Evolutionary conservation across 2,113 vertebrate species (phyloP).

Genomic region (Dermatemys mawii): DNA sequence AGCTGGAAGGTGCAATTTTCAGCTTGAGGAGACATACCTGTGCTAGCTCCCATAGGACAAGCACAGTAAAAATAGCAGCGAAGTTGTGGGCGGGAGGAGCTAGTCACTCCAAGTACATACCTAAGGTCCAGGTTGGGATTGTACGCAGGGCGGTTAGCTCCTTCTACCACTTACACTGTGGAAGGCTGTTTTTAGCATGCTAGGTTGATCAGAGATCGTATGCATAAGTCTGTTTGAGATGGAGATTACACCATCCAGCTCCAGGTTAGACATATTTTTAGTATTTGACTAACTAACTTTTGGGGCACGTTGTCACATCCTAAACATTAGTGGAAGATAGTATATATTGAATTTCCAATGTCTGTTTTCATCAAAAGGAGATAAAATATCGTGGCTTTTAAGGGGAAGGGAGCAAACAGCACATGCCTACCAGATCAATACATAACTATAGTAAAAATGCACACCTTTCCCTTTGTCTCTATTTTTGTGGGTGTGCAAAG

Average conservation of each 20-base stretch:
- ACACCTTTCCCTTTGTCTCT: background rate
- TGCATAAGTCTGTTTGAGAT: background rate
- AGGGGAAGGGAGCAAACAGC: background rate
- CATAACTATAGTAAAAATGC: background rate
- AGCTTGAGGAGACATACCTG: background rate
- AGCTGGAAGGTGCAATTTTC: background rate
- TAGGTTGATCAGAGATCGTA: background rate
- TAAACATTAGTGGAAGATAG: background rate
- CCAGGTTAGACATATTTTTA: background rate
- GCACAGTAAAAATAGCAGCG: background rate
- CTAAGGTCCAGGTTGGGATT: too few relatives aligned
- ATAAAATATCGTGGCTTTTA: background rate
- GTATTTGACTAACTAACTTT: background rate
- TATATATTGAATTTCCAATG: background rate
- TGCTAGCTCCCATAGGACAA: background rate
- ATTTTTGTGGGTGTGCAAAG: accelerated
- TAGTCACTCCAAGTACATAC: background rate
- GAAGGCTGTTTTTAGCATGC: background rate
- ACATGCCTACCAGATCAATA: background rate
- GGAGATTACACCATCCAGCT: background rate
- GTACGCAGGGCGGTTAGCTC: background rate
- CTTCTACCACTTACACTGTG: background rate
- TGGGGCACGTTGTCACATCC: background rate
- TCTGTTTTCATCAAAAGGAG: background rate
- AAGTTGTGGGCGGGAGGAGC: background rate